These are phyloP conservation scores for Eretmodus cyanostictus DNA, from an alignment of 2,113 vertebrate species.

Conservation along the genomic window DNA sequence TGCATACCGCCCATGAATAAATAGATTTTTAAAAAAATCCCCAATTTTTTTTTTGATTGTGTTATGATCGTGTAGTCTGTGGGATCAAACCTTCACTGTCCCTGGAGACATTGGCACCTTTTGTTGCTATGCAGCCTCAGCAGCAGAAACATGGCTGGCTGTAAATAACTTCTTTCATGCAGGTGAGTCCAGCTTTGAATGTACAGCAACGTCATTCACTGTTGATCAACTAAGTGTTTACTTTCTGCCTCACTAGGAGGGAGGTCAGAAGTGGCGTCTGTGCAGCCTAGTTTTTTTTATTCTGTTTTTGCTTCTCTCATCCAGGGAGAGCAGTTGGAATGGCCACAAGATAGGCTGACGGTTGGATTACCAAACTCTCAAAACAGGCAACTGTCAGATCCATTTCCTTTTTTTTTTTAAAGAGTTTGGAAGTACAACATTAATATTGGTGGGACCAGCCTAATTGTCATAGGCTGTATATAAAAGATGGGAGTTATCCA, in stretches of 20 bases:
- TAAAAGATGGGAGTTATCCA: not conserved
- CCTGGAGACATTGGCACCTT: not conserved
- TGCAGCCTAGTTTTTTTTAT: not conserved
- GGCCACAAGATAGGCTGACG: not conserved
- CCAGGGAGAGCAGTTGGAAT: not conserved
- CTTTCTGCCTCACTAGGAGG: not conserved
- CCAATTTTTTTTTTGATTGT: not conserved
- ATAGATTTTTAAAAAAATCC: not conserved
- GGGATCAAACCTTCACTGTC: not conserved
- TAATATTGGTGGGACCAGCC: not conserved
- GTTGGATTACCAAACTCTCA: not conserved
- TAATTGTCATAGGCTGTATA: not conserved
- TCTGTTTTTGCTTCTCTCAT: not conserved
- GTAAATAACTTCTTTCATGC: conserved; percentile 1
- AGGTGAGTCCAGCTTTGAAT: not conserved
- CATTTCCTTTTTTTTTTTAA: not conserved
- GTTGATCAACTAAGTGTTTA: not conserved
- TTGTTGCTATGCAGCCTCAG: conserved; percentile 20
- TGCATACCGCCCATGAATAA: not conserved
- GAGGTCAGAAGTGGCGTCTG: not conserved
- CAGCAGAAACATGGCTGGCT: not conserved
- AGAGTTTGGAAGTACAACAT: not conserved
- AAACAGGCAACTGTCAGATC: not conserved
- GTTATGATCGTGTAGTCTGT: not conserved
- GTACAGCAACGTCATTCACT: not conserved